These are phyloP conservation scores for Eutolmus rufibarbis DNA, from an alignment of 2,888 invertebrate species.

Conservation along the genomic window DNA sequence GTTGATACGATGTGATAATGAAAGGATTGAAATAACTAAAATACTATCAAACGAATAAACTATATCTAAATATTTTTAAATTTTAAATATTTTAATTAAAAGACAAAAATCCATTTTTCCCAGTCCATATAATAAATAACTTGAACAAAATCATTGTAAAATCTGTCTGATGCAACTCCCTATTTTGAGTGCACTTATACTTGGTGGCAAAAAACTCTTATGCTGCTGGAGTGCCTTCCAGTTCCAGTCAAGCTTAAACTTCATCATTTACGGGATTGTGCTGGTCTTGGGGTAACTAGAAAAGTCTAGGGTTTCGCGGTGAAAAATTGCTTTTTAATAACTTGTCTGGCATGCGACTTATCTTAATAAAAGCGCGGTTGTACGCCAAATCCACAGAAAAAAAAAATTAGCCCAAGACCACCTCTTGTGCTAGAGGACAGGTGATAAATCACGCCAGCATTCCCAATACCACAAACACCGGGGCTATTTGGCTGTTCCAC, in stretches of 20 bases:
- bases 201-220: background rate
- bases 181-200: background rate
- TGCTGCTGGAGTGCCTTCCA: background rate
- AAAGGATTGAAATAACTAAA: too few relatives aligned
- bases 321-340: background rate
- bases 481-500: background rate
- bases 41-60: too few relatives aligned
- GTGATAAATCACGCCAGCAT: constrained; percentile 12
- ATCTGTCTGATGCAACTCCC: background rate
- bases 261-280: background rate
- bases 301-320: background rate
- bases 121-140: background rate
- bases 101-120: too few relatives aligned
- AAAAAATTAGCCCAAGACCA: background rate
- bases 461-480: background rate
- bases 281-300: background rate
- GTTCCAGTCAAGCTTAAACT: background rate
- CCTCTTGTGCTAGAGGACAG: background rate
- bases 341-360: background rate
- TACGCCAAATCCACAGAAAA: background rate
- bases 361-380: background rate
- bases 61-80: too few relatives aligned
- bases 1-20: too few relatives aligned
- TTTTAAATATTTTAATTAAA: too few relatives aligned
- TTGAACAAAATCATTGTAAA: background rate